Percentiles rank a stretch among this genome's conserved stretches.
These are phyloP conservation scores for Drosophila arawakana DNA, from an alignment of 1,140 invertebrate genomes.

Conservation along the genomic window DNA sequence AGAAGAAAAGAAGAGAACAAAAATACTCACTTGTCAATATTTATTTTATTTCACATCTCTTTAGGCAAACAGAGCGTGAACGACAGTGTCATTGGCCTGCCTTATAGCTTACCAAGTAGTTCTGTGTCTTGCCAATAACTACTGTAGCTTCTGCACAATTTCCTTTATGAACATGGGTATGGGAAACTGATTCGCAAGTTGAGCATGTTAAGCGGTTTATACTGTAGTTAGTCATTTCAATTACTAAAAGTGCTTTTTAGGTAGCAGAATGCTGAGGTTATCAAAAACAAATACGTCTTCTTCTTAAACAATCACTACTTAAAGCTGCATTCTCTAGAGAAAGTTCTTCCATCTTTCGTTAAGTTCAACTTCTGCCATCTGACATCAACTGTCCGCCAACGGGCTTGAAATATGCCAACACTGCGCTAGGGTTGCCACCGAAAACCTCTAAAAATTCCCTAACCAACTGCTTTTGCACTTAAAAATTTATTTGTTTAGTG, in stretches of 20 bases:
- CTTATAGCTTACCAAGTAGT: neutral
- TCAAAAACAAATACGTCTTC: neutral
- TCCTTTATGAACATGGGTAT: neutral
- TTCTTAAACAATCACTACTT: neutral
- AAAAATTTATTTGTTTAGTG: constrained; percentile 69
- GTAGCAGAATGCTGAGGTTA: neutral
- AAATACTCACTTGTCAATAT: constrained; percentile 72
- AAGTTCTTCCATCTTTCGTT: constrained; percentile 1
- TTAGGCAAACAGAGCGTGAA: constrained; percentile 46
- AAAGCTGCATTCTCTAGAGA: constrained; percentile 7
- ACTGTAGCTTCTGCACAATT: constrained; percentile 4
- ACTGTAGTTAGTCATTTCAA: constrained; percentile 1
- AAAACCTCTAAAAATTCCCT: constrained; percentile 6
- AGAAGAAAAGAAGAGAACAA: neutral
- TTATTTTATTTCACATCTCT: constrained; percentile 71
- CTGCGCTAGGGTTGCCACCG: constrained; percentile 20
- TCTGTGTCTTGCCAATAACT: neutral
- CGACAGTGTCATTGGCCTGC: constrained; percentile 17
- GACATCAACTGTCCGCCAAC: constrained; percentile 59
- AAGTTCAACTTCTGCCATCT: constrained; percentile 27
- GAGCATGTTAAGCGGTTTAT: constrained; percentile 25
- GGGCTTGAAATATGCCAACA: constrained; percentile 44
- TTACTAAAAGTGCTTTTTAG: neutral
- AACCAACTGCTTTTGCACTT: constrained; percentile 26
- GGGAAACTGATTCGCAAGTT: constrained; percentile 1